Evolutionary conservation across 1,140 invertebrate genomes (phyloP), one percentile per base, ranked within the genome.

Genomic region (Drosophila pachea): DNA sequence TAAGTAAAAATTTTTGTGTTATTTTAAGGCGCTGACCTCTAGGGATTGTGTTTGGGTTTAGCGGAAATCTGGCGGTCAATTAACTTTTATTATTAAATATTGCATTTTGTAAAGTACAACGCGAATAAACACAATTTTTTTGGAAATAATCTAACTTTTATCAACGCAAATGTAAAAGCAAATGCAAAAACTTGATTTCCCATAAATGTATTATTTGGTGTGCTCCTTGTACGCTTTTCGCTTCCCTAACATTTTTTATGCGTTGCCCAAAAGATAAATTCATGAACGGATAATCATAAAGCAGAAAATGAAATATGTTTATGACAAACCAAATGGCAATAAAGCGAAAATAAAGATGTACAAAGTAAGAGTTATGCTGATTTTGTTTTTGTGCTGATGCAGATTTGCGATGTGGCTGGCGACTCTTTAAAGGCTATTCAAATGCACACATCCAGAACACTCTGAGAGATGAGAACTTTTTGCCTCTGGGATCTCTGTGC

Each of bases 311-410:
- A 82, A 82, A 82, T 77, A 76, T 67, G 73, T 84, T 79, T 75
- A 77, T 84, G 78, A 84, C 79, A 78, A 68, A 84, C 64, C 76
- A 83, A 83, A 75, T 73, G 78, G 79, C 64, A 73, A 69, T 79
- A 83, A 79, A 68, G 58, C 68, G 70, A 65, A 73, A 84, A 68
- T 74, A 73, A 78, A 55, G 33, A 60, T 40, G 47, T 54, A 52
- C 65, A 60, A 78, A 83, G 76, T 77, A 67, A 58, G 45, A 66
- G 60, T 50, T 62, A 73, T 73, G 68, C 12, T 7, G 52, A 67
- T 71, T 53, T 6, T 31, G 29, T 8, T 56, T 50, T 14, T 52
- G 8, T 0, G 2, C 5, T 32, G n/a, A 16, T 38, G n/a, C 29
- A 35, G 35, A 40, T 58, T 58, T 12, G 35, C n/a, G 29, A n/a